phyloP scores from a whole-genome alignment of 2,797 vertebrate species.

The Sebastes vulpes region DNA sequence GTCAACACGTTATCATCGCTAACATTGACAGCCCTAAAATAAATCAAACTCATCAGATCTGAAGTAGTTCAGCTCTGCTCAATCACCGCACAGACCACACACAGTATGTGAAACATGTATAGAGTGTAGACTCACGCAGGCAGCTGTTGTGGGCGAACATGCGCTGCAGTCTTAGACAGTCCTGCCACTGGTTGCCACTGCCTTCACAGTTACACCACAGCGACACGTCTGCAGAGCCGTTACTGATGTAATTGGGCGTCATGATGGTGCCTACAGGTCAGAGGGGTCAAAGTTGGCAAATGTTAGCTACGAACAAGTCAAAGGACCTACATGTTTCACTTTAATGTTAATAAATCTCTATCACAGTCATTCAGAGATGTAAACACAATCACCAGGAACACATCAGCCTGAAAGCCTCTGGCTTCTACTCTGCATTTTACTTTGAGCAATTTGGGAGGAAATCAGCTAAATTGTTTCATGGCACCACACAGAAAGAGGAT shows the following conservation, averaged over 20 bases:
- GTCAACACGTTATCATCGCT: too few relatives aligned
- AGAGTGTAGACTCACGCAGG: conserved; percentile 88
- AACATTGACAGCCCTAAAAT: too few relatives aligned
- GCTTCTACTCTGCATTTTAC: neutral
- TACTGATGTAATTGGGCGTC: conserved; percentile 96
- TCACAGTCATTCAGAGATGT: neutral
- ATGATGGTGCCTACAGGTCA: conserved; percentile 90
- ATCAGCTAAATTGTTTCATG: neutral
- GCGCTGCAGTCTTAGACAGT: conserved; percentile 89
- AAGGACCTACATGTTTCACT: neutral
- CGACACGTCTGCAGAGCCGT: conserved; percentile 89
- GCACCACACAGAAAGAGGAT: neutral
- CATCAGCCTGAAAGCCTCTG: neutral
- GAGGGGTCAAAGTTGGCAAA: neutral
- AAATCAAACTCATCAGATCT: neutral
- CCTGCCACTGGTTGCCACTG: conserved; percentile 94
- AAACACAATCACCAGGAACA: neutral
- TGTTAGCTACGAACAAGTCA: neutral
- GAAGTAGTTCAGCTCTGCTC: neutral
- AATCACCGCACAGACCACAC: rapidly evolving
- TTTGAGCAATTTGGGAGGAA: neutral
- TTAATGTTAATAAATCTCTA: neutral
- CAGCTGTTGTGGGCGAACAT: conserved; percentile 94
- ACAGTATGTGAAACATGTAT: neutral
- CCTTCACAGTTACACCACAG: conserved; percentile 95